phyloP scores from a whole-genome alignment of 2,888 invertebrate species.

The Scaptodrosophila latifasciaeformis region DNA sequence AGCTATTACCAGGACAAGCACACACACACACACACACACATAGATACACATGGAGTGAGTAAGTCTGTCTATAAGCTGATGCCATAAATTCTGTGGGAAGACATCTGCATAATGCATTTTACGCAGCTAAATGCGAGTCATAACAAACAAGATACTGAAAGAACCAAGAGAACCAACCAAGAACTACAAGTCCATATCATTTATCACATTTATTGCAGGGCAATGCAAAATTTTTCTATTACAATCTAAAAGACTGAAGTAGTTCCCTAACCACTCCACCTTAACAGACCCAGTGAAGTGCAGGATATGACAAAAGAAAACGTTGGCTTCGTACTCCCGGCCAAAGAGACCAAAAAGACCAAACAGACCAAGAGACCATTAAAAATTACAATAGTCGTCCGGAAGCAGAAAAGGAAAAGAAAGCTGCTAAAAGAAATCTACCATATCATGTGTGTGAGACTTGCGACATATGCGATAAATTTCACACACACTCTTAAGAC shows the following conservation, averaged over 20 bases:
- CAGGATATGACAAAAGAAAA: no score
- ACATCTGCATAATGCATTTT: conserved; percentile 63
- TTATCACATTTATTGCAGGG: conserved; percentile 62
- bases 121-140: conserved; percentile 24
- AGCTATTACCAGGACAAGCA: conserved; percentile 59
- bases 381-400: conserved; percentile 52
- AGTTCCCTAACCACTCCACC: no score
- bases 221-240: conserved; percentile 58
- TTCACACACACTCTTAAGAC: conserved; percentile 17
- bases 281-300: background rate
- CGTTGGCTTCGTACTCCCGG: no score
- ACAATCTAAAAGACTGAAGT: conserved; percentile 35
- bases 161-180: conserved; percentile 37
- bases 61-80: background rate
- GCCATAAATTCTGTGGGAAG: background rate
- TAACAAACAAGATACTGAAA: conserved; percentile 1
- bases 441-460: conserved; percentile 63
- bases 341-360: no score
- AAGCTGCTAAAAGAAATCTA: conserved; percentile 38
- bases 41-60: no score
- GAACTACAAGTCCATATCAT: conserved; percentile 52
- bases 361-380: conserved; percentile 51
- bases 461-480: conserved; percentile 67
- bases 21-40: background rate
- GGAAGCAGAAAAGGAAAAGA: conserved; percentile 15